These are phyloP conservation scores for Cyclargus thomasi DNA, from an alignment of 1,140 invertebrate species.

Conservation along the genomic window DNA sequence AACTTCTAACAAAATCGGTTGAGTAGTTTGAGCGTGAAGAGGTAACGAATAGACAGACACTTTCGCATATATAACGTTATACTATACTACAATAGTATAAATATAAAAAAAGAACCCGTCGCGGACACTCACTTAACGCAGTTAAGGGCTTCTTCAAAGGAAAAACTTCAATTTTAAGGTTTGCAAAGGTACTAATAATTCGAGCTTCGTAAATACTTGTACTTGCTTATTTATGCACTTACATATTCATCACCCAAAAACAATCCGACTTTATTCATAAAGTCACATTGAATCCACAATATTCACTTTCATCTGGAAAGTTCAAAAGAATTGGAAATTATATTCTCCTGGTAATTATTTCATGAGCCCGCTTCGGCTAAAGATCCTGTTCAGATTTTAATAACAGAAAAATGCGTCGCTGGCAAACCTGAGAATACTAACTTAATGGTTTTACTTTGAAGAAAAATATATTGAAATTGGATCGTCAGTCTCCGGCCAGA, in stretches of 20 bases:
- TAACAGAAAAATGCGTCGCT: constrained; percentile 9
- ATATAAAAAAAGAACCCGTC: too few relatives aligned
- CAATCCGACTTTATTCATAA: background rate
- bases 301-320: background rate
- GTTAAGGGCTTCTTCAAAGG: too few relatives aligned
- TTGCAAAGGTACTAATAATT: too few relatives aligned
- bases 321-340: constrained; percentile 2
- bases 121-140: too few relatives aligned
- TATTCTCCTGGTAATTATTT: constrained; percentile 7
- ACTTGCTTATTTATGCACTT: too few relatives aligned
- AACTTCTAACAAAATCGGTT: too few relatives aligned
- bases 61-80: too few relatives aligned
- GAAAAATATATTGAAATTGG: constrained; percentile 16
- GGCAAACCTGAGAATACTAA: constrained; percentile 14
- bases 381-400: constrained; percentile 9
- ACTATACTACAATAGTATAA: too few relatives aligned
- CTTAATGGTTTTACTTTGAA: constrained; percentile 14
- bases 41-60: too few relatives aligned
- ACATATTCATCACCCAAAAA: background rate
- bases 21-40: too few relatives aligned
- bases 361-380: background rate
- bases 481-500: constrained; percentile 5
- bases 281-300: background rate
- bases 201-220: too few relatives aligned
- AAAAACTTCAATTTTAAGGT: too few relatives aligned